Percentiles rank a stretch among this genome's conserved stretches.
Evolutionary conservation across 2,113 vertebrate genomes (phyloP).

Genomic region (Tamias sibiricus): DNA sequence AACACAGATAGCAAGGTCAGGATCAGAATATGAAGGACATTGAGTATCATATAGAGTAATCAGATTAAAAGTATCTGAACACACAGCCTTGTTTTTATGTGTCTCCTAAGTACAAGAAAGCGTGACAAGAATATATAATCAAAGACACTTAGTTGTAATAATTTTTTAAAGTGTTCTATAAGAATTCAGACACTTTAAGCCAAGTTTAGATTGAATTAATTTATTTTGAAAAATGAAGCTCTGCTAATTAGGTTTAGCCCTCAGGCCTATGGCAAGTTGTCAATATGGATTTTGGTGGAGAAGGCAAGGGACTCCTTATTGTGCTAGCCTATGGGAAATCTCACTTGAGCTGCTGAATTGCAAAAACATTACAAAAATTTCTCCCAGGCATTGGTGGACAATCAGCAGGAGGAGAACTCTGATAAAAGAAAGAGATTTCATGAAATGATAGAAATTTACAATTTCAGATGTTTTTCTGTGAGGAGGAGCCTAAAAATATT

Average conservation of each 20-base stretch:
- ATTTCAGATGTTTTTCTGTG: slow-evolving; percentile 24
- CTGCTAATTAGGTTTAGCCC: slow-evolving; percentile 71
- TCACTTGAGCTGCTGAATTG: slow-evolving; percentile 50
- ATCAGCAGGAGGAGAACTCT: slow-evolving; percentile 10
- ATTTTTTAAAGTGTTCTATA: background rate
- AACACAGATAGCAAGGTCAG: background rate
- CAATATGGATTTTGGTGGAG: slow-evolving; percentile 66
- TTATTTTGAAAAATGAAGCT: slow-evolving; percentile 65
- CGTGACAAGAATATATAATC: slow-evolving; percentile 36
- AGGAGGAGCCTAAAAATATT: slow-evolving; percentile 39
- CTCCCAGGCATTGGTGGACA: background rate
- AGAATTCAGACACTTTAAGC: slow-evolving; percentile 54
- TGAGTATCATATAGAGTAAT: background rate
- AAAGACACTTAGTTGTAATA: slow-evolving; percentile 46
- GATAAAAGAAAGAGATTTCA: slow-evolving; percentile 33
- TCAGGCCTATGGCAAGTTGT: slow-evolving; percentile 64
- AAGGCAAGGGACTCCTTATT: background rate
- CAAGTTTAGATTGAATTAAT: slow-evolving; percentile 62
- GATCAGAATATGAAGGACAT: background rate
- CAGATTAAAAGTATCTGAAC: background rate
- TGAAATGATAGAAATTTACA: slow-evolving; percentile 23
- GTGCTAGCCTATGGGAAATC: slow-evolving; percentile 49
- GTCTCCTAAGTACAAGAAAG: slow-evolving; percentile 3
- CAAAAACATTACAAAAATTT: slow-evolving; percentile 58
- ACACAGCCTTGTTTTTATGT: background rate